phyloP scores from a whole-genome alignment of 2,113 vertebrate species.

The Etheostoma spectabile region DNA sequence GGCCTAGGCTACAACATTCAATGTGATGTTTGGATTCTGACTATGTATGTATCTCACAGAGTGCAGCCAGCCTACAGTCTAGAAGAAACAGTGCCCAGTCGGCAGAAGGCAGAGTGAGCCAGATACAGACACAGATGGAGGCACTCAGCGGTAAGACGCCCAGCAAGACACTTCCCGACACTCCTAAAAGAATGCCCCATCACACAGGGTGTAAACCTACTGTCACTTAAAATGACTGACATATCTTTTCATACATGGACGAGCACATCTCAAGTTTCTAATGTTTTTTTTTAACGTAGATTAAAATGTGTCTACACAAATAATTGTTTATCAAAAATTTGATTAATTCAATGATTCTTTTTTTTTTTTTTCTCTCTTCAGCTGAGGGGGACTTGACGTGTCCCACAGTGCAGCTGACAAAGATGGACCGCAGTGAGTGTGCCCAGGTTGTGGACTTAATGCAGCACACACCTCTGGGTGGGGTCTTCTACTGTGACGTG shows the following conservation, averaged over 20 bases:
- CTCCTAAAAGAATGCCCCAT: not conserved
- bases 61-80: constrained; percentile 57
- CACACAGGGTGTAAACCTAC: not conserved
- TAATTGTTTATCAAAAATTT: not conserved
- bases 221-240: not conserved
- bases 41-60: constrained; percentile 59
- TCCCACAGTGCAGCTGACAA: not conserved
- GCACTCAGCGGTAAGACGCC: constrained; percentile 34
- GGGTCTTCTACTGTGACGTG: constrained; percentile 86
- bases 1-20: not conserved
- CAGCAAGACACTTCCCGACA: not conserved
- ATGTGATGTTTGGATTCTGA: not conserved
- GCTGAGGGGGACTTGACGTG: constrained; percentile 43
- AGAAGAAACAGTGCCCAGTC: constrained; percentile 2
- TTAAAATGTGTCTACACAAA: not conserved
- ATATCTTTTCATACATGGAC: not conserved
- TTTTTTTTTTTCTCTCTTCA: constrained; percentile 31
- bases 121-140: constrained; percentile 67
- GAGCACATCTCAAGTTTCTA: not conserved
- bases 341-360: no score
- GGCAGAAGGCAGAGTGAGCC: constrained; percentile 45
- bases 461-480: constrained; percentile 86
- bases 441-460: constrained; percentile 82
- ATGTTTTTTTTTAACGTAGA: not conserved
- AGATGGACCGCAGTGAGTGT: not conserved